These are phyloP conservation scores for Sarcoramphus papa DNA, from an alignment of 2,797 vertebrate species.

Conservation along the genomic window DNA sequence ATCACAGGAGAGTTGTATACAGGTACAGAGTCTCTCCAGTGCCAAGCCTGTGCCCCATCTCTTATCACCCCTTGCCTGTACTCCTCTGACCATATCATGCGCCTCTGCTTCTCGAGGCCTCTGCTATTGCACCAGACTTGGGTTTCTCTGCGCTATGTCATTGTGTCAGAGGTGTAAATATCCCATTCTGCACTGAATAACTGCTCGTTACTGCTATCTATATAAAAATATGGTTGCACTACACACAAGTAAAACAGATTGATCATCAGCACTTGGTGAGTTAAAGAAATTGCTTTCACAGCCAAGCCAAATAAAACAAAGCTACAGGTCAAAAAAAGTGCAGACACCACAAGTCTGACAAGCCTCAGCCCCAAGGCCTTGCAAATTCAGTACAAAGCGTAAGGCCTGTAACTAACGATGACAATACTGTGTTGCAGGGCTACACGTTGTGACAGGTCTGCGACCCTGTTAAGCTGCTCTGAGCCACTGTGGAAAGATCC, in stretches of 20 bases:
- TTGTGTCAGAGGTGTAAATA: neutral
- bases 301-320: neutral
- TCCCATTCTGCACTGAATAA: neutral
- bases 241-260: neutral
- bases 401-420: neutral
- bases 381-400: neutral
- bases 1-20: neutral
- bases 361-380: neutral
- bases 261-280: neutral
- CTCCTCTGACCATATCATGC: neutral
- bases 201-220: accelerated
- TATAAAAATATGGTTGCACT: neutral
- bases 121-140: neutral
- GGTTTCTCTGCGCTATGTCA: neutral
- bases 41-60: neutral
- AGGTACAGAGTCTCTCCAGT: neutral
- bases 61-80: neutral
- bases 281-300: neutral
- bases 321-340: neutral
- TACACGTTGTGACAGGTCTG: neutral
- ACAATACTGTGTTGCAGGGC: neutral
- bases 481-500: neutral
- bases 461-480: neutral
- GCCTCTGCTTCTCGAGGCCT: neutral
- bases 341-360: neutral